Evolutionary conservation across 2,888 invertebrate species (phyloP), one percentile per base, ranked within the genome.

Genomic region (Platycnemis pennipes): DNA sequence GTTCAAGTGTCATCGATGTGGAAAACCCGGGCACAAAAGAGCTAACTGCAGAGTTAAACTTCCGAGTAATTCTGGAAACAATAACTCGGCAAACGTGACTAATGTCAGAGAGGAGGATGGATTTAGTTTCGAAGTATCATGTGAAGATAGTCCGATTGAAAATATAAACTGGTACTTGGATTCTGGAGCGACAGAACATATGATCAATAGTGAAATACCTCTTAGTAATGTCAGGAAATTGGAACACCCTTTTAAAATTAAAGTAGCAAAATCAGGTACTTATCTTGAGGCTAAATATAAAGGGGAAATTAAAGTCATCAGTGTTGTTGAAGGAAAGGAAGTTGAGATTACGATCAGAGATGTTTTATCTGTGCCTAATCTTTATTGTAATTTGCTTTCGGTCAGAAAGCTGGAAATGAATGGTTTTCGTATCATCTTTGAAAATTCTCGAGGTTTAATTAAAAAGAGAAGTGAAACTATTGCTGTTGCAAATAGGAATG

Each of bases 151-250:
- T 22, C 77, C 49, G 31, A 94, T 42, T 49, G 37, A 26, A 37
- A 31, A 87, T 42, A 88, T 95, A 26, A 94, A 63, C n/a, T 95
- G 95, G 95, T 95, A 91, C 91, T 88, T 95, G 37, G 95, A 96
- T 94, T 95, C 95, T 2, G 95, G 95, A 31, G 95, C 95, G 4
- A 95, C 95, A 13, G 95, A 95, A 94, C 95, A 95, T 94, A 45
- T 95, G 87, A 94, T 95, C 1, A 95, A 87, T 49, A 49, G 46
- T 7, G 63, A 49, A 2, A 88, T 89, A 45, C 19, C 77, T 3
- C 88, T 95, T 49, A 85, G 44, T 31, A 95, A 95, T 88, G 37
- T 88, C 31, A 95, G 31, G 56, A 89, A 56, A 37, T 88, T 95
- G 44, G 69, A 95, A 19, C 91, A 42, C 13, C 95, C 95, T 44